A percentile compares a stretch with the other conserved stretches of the same genome.
Evolutionary conservation across 2,888 invertebrate species (phyloP).

Genomic region (Exephanes ischioxanthus): DNA sequence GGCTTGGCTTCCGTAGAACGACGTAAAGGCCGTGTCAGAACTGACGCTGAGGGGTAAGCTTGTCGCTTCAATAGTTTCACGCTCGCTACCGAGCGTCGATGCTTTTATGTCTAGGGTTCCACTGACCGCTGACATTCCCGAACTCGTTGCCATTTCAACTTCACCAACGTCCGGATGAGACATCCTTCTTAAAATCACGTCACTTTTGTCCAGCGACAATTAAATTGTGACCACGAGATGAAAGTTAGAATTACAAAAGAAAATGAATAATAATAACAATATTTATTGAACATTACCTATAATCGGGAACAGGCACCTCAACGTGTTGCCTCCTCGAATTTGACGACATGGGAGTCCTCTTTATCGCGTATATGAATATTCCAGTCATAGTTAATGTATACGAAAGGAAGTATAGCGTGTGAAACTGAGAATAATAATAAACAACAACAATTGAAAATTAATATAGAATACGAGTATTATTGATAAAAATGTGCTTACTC

Average conservation of each 20-base stretch:
- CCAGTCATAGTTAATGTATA: conserved; percentile 92
- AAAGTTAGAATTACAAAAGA: conserved; percentile 3
- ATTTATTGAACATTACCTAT: conserved; percentile 77
- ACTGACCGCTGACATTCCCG: conserved; percentile 81
- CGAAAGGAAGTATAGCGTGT: conserved; percentile 92
- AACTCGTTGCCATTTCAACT: conserved; percentile 82
- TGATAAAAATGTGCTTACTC: conserved; percentile 85
- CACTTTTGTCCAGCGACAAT: conserved; percentile 71
- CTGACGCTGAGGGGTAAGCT: conserved; percentile 86
- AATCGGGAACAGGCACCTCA: conserved; percentile 82
- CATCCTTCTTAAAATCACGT: conserved; percentile 82
- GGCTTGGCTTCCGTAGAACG: conserved; percentile 86
- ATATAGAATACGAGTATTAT: background rate
- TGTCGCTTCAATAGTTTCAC: conserved; percentile 83
- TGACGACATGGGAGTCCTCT: conserved; percentile 86
- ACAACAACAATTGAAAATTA: background rate
- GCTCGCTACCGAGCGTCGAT: conserved; percentile 84
- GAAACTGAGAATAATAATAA: conserved; percentile 88
- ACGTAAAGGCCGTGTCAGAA: conserved; percentile 86
- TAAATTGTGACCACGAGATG: conserved; percentile 12
- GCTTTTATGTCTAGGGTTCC: conserved; percentile 85
- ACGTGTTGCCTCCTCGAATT: conserved; percentile 81
- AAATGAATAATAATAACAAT: background rate
- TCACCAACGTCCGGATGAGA: conserved; percentile 81
- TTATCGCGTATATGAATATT: conserved; percentile 89